A percentile compares a stretch with the other conserved stretches of the same genome.
These are phyloP conservation scores for Anser brachyrhynchus DNA, from an alignment of 2,113 vertebrate genomes.

Conservation along the genomic window DNA sequence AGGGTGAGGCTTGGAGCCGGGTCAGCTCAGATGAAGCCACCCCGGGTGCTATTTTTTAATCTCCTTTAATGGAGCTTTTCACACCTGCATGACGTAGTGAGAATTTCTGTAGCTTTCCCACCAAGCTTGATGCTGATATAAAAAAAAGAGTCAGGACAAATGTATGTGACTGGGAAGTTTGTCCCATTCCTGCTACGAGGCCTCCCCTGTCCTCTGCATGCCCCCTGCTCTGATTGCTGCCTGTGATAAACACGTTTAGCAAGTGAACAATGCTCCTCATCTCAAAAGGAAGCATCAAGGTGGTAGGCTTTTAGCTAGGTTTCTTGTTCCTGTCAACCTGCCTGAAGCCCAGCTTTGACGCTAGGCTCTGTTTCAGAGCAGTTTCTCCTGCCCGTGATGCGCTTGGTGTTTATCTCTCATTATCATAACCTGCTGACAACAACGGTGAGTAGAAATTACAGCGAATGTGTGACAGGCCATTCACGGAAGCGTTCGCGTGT, in stretches of 20 bases:
- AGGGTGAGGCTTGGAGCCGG: not conserved
- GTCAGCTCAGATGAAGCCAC: not conserved
- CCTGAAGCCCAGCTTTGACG: not conserved
- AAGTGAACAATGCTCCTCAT: not conserved
- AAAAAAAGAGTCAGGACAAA: not conserved
- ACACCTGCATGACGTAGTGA: accelerated
- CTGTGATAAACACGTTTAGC: not conserved
- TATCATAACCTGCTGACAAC: conserved; percentile 22
- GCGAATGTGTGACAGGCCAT: not conserved
- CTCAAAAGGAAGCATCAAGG: not conserved
- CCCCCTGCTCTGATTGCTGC: not conserved
- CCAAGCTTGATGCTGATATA: not conserved
- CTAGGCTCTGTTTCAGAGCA: not conserved
- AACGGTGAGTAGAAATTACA: conserved; percentile 7
- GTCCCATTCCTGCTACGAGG: not conserved
- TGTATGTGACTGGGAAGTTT: not conserved
- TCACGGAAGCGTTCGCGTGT: not conserved
- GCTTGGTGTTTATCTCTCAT: not conserved
- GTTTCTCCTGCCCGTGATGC: not conserved
- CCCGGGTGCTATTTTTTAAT: not conserved
- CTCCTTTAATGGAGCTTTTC: conserved; percentile 6
- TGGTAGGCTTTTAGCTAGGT: not conserved
- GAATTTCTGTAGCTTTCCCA: not conserved
- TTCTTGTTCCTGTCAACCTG: not conserved
- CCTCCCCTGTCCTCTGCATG: not conserved